Conservation (phyloP, 2,888 invertebrate species). For the Sicus ferrugineus region DNA sequence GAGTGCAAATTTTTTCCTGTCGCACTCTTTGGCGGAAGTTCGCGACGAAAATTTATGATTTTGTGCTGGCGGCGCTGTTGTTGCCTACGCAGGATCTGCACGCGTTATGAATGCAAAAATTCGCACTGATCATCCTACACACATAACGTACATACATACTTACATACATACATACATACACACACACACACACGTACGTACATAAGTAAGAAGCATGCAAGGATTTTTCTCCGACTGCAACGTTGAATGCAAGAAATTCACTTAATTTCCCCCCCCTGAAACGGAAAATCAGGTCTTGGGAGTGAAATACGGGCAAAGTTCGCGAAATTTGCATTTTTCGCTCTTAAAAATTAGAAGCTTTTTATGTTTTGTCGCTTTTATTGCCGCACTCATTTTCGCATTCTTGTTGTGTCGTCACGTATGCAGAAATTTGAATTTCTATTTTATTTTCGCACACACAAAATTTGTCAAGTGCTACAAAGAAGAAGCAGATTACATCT, state of each 20-base stretch:
- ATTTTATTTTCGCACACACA: too few species aligned
- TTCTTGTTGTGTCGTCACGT: too few species aligned
- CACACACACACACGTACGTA: not conserved
- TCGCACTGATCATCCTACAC: too few species aligned
- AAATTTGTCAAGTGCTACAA: too few species aligned
- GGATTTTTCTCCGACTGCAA: too few species aligned
- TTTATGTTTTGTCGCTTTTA: too few species aligned
- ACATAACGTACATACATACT: too few species aligned
- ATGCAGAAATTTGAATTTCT: too few species aligned
- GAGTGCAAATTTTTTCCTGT: not conserved
- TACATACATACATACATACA: not conserved
- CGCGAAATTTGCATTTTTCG: not conserved
- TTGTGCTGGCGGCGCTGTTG: slow-evolving; percentile 1
- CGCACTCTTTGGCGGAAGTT: not conserved
- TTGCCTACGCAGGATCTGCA: not conserved
- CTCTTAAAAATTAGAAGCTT: not conserved
- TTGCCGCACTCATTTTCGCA: too few species aligned
- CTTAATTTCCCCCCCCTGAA: not conserved
- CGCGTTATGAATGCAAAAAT: slow-evolving; percentile 4
- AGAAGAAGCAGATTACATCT: too few species aligned
- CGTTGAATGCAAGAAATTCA: slow-evolving; percentile 7
- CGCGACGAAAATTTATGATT: slow-evolving; percentile 23
- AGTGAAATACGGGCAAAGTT: not conserved
- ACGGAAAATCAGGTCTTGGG: not conserved
- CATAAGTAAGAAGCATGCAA: not conserved